phyloP scores from a whole-genome alignment of 1,140 invertebrate species.

The Diuraphis noxia region DNA sequence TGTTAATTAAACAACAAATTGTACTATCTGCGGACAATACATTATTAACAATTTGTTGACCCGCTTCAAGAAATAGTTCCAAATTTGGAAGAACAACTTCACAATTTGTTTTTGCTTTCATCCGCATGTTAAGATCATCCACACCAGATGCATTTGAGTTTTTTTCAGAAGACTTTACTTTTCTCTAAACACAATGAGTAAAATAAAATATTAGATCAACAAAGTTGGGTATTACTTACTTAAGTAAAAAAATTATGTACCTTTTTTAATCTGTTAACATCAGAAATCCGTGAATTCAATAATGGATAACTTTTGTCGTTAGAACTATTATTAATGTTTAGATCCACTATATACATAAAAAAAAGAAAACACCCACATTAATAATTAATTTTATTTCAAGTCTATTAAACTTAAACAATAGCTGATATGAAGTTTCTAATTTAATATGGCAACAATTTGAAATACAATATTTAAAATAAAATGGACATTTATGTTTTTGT shows the following conservation, averaged over 20 bases:
- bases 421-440: background rate
- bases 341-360: background rate
- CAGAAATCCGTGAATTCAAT: background rate
- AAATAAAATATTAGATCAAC: background rate
- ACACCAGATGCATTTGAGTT: background rate
- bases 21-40: background rate
- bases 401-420: background rate
- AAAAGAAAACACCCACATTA: background rate
- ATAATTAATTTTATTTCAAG: background rate
- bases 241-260: slow-evolving; percentile 11
- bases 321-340: background rate
- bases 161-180: background rate
- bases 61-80: background rate
- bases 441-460: background rate
- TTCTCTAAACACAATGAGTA: background rate
- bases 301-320: background rate
- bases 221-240: background rate
- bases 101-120: background rate
- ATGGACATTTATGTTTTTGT: too few species aligned
- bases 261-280: slow-evolving; percentile 8
- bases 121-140: background rate
- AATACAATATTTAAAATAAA: too few species aligned
- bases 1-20: slow-evolving; percentile 30
- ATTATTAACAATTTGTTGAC: slow-evolving; percentile 26
- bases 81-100: background rate